Percentiles rank a stretch among this genome's conserved stretches.
Conservation (phyloP, 2,797 vertebrate species). For the Acestrorhynchus altus region DNA sequence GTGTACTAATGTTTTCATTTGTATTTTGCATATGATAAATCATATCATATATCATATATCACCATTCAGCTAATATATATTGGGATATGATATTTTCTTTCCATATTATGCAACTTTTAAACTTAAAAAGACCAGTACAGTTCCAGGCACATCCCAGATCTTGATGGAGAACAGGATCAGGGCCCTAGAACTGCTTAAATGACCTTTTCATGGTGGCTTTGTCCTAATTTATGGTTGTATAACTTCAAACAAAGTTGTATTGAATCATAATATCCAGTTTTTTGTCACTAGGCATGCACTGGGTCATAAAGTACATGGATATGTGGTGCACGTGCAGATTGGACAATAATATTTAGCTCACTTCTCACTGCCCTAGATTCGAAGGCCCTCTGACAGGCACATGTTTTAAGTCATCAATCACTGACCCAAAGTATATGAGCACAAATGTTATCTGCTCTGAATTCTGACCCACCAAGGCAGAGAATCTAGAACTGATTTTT, state of each 20-base stretch:
- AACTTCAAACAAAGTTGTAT: slow-evolving; percentile 31
- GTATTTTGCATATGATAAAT: too few species aligned
- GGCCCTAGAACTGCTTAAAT: slow-evolving; percentile 18
- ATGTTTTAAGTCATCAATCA: slow-evolving; percentile 49
- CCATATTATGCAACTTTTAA: too few species aligned
- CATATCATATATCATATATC: too few species aligned
- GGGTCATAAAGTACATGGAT: slow-evolving; percentile 35
- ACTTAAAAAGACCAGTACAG: too few species aligned
- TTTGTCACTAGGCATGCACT: slow-evolving; percentile 34
- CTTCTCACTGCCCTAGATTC: slow-evolving; percentile 34
- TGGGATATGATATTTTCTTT: too few species aligned
- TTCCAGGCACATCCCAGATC: background rate
- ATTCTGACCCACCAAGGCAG: slow-evolving; percentile 33
- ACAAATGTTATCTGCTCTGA: slow-evolving; percentile 7
- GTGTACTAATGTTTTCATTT: too few species aligned
- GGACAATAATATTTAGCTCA: slow-evolving; percentile 49
- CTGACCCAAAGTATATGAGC: slow-evolving; percentile 27
- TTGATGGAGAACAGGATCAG: slow-evolving; percentile 22
- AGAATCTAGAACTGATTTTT: background rate
- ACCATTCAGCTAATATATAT: too few species aligned
- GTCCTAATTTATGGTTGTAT: slow-evolving; percentile 23
- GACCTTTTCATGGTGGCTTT: slow-evolving; percentile 32
- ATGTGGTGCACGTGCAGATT: slow-evolving; percentile 31
- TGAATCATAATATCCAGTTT: slow-evolving; percentile 22
- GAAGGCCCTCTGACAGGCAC: slow-evolving; percentile 19